Evolutionary conservation across 2,113 vertebrate genomes (phyloP).

Genomic region (Marmota monax): DNA sequence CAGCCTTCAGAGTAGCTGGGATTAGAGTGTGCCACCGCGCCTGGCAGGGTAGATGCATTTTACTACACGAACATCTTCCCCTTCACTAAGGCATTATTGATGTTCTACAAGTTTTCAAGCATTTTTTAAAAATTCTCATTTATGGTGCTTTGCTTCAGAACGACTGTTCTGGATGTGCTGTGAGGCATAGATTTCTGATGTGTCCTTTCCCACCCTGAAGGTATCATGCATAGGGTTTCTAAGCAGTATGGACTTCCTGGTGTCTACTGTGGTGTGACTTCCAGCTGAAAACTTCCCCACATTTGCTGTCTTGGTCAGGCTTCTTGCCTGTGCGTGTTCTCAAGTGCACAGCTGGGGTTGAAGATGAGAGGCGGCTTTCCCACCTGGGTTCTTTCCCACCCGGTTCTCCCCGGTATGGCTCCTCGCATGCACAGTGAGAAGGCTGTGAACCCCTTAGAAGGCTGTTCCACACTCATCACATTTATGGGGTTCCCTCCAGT

Average conservation of each 20-base stretch:
- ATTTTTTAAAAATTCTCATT: constrained; percentile 45
- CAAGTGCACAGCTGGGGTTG: constrained; percentile 73
- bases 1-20: background rate
- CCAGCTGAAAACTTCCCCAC: constrained; percentile 70
- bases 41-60: background rate
- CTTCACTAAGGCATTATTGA: background rate
- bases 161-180: background rate
- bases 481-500: constrained; percentile 68
- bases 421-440: constrained; percentile 73
- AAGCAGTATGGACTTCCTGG: constrained; percentile 74
- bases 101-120: background rate
- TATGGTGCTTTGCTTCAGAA: background rate
- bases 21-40: background rate
- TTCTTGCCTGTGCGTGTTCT: constrained; percentile 78
- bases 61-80: constrained; percentile 2
- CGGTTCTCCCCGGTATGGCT: constrained; percentile 66
- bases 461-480: constrained; percentile 78
- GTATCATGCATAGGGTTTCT: constrained; percentile 10
- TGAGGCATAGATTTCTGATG: background rate
- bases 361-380: constrained; percentile 72
- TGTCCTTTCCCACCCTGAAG: background rate
- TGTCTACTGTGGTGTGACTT: constrained; percentile 72
- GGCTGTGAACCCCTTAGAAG: constrained; percentile 70
- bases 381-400: too few species aligned
- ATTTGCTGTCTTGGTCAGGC: constrained; percentile 71